Conservation (phyloP, 2,797 vertebrate species). For the Poecilia velifera region DNA sequence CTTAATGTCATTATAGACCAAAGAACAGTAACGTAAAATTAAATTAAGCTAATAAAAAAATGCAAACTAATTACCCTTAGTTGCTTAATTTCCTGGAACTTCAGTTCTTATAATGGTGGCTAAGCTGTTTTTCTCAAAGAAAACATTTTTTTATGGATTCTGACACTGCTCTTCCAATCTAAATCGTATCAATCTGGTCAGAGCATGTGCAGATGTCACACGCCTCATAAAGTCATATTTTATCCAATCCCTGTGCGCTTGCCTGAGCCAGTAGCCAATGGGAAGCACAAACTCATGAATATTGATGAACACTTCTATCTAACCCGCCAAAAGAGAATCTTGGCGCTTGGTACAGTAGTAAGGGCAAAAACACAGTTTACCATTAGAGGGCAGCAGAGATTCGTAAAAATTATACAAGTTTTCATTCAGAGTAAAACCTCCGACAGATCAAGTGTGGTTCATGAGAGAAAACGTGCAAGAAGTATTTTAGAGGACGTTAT, state of each 20-base stretch:
- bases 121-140: neutral
- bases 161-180: neutral
- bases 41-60: neutral
- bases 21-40: neutral
- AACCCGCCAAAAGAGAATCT: neutral
- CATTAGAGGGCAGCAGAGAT: conserved; percentile 48
- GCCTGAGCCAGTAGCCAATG: neutral
- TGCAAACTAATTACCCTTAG: neutral
- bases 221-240: neutral
- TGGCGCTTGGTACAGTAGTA: neutral
- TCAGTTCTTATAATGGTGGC: neutral
- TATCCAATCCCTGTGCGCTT: neutral
- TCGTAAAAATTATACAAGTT: neutral
- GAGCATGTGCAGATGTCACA: neutral
- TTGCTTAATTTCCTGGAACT: neutral
- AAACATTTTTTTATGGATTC: neutral
- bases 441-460: neutral
- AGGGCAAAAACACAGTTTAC: neutral
- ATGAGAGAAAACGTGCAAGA: neutral
- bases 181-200: neutral
- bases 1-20: neutral
- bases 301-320: neutral
- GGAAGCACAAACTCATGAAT: neutral
- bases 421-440: neutral
- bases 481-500: neutral